Conservation (phyloP, 2,888 invertebrate species). For the Alviniconcha strummeri region DNA sequence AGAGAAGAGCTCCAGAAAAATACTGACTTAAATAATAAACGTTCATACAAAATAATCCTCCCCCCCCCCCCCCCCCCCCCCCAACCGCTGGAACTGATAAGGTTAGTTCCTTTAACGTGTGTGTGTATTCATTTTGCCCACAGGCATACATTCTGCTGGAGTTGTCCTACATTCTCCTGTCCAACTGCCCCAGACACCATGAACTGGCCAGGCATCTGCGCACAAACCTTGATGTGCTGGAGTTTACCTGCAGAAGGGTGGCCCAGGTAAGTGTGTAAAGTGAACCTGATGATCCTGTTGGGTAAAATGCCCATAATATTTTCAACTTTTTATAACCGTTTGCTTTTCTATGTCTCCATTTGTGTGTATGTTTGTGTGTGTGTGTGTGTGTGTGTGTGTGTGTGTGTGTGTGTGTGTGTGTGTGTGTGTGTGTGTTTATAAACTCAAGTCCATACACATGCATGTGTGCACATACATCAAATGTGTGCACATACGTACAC, state of each 20-base stretch:
- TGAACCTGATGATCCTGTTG: background rate
- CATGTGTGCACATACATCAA: background rate
- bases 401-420: too few species aligned
- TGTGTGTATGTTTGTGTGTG: too few species aligned
- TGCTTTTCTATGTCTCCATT: background rate
- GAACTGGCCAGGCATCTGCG: background rate
- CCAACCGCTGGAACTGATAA: too few species aligned
- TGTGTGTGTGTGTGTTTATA: background rate
- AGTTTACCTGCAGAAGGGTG: background rate
- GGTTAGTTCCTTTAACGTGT: too few species aligned
- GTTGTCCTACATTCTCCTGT: conserved; percentile 14
- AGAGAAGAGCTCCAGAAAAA: too few species aligned
- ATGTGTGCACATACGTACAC: too few species aligned
- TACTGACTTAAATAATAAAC: too few species aligned
- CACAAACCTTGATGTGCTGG: background rate
- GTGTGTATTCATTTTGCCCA: too few species aligned
- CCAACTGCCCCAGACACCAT: background rate
- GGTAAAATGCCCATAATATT: background rate
- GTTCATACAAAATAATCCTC: too few species aligned
- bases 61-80: too few species aligned
- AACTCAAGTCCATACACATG: background rate
- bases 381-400: too few species aligned
- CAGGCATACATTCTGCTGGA: background rate
- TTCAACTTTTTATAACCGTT: background rate
- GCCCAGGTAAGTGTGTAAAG: conserved; percentile 43